phyloP scores from a whole-genome alignment of 2,113 vertebrate genomes.

The Panthera tigris region DNA sequence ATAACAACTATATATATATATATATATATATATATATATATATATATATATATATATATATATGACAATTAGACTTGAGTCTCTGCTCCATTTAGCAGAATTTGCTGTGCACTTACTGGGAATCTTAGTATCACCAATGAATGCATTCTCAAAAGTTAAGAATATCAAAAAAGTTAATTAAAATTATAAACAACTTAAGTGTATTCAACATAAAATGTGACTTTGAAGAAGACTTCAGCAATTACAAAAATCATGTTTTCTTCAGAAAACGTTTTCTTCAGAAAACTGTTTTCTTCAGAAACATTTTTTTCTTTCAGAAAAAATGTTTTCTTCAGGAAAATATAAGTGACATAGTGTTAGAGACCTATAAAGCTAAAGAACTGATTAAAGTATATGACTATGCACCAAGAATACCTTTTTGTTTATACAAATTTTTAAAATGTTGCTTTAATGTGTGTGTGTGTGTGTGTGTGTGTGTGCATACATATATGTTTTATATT shows the following conservation, averaged over 20 bases:
- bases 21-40: too few relatives aligned
- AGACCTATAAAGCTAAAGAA: not conserved
- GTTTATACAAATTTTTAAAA: not conserved
- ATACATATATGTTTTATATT: not conserved
- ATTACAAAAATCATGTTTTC: not conserved
- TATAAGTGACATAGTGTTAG: not conserved
- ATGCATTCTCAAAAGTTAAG: not conserved
- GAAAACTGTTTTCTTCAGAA: not conserved
- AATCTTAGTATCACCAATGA: not conserved
- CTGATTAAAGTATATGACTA: not conserved
- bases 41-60: too few relatives aligned
- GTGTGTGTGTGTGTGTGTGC: not conserved
- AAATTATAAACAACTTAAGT: not conserved
- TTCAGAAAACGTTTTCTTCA: too few relatives aligned
- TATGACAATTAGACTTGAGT: not conserved
- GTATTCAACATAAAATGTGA: not conserved
- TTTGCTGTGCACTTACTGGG: not conserved
- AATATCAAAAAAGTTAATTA: not conserved
- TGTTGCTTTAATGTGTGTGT: not conserved
- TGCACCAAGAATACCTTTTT: not conserved
- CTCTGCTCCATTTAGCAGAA: not conserved
- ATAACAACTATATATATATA: too few relatives aligned
- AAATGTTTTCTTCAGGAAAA: not conserved
- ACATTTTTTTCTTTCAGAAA: not conserved
- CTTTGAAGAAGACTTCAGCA: not conserved